phyloP scores from a whole-genome alignment of 2,113 vertebrate species.

The Microtus richardsoni region DNA sequence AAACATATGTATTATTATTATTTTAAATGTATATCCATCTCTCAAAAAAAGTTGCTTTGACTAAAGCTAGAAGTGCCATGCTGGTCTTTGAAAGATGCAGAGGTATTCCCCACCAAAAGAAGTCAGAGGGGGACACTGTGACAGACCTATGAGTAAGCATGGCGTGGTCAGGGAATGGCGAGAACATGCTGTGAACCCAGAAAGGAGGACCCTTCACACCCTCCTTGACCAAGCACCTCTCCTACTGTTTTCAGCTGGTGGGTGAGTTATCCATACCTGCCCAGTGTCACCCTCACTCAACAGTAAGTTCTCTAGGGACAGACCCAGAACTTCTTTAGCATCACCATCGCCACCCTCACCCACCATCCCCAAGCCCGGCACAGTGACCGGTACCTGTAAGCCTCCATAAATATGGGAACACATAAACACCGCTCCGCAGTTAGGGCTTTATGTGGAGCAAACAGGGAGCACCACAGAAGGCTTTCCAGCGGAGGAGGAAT shows the following conservation, averaged over 20 bases:
- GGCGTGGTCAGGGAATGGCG: not conserved
- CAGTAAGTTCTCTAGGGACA: not conserved
- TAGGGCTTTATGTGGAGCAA: not conserved
- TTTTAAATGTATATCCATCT: not conserved
- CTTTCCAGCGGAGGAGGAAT: constrained; percentile 41
- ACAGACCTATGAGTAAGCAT: not conserved
- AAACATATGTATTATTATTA: no score
- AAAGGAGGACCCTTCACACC: not conserved
- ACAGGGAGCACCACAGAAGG: not conserved
- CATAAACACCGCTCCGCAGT: constrained; percentile 14
- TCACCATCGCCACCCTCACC: no score
- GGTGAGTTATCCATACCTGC: not conserved
- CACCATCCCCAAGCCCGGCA: constrained; percentile 18
- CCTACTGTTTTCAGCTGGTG: not conserved
- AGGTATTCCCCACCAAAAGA: not conserved
- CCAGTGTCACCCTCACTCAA: not conserved
- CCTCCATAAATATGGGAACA: constrained; percentile 52
- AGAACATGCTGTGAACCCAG: not conserved
- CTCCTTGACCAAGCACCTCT: not conserved
- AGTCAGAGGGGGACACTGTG: not conserved
- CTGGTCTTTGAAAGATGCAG: not conserved
- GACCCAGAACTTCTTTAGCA: not conserved
- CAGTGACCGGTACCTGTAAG: constrained; percentile 46
- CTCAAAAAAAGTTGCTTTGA: constrained; percentile 19
- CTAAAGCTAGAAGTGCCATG: not conserved